Evolutionary conservation across 2,797 vertebrate genomes (phyloP).

Genomic region (Allobates femoralis): DNA sequence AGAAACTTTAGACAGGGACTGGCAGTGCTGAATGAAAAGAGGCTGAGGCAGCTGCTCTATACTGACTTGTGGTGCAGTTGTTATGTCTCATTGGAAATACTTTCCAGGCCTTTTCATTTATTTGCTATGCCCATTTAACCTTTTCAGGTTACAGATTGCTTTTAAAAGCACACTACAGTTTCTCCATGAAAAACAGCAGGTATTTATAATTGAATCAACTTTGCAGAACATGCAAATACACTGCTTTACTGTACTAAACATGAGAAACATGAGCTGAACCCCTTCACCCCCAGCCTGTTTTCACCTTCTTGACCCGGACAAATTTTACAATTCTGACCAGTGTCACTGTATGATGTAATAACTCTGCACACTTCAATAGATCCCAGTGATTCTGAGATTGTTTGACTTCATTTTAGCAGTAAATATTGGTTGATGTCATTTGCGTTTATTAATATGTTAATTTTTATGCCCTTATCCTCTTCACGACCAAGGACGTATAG

Average conservation of each 20-base stretch:
- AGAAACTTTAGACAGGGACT: slow-evolving; percentile 70
- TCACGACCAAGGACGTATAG: no score
- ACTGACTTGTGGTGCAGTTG: slow-evolving; percentile 69
- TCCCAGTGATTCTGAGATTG: no score
- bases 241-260: background rate
- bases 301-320: no score
- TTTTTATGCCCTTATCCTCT: no score
- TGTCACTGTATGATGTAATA: no score
- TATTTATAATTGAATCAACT: background rate
- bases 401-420: no score
- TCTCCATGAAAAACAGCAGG: slow-evolving; percentile 4
- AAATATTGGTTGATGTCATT: no score
- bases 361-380: no score
- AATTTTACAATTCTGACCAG: no score
- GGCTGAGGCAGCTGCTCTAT: slow-evolving; percentile 70
- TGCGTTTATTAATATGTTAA: no score
- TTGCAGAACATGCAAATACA: background rate
- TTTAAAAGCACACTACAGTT: slow-evolving; percentile 4
- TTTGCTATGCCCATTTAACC: slow-evolving; percentile 63
- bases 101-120: slow-evolving; percentile 75
- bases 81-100: slow-evolving; percentile 70
- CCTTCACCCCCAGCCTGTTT: no score
- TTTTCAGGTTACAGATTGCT: slow-evolving; percentile 30
- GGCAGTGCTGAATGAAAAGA: slow-evolving; percentile 70
- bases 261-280: no score